A percentile compares a stretch with the other conserved stretches of the same genome.
These are phyloP conservation scores for Calypte anna DNA, from an alignment of 2,113 vertebrate genomes.

Conservation along the genomic window DNA sequence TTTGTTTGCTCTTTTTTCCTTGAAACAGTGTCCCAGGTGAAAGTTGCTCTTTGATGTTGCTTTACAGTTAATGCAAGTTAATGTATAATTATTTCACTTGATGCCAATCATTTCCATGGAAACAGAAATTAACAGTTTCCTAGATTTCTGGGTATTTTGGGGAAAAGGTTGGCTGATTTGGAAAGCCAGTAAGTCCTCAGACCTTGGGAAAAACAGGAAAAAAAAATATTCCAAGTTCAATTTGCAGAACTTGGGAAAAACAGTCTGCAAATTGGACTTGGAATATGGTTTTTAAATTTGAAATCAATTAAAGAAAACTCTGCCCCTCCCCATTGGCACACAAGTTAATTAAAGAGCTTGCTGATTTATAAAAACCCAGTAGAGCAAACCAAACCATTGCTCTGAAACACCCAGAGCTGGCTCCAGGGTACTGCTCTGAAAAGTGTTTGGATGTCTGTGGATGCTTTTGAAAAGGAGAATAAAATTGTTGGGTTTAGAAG, in stretches of 20 bases:
- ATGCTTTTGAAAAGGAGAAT: not conserved
- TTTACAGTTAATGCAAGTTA: not conserved
- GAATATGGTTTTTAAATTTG: not conserved
- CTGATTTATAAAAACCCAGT: not conserved
- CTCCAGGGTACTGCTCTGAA: not conserved
- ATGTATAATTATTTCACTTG: not conserved
- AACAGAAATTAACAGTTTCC: not conserved
- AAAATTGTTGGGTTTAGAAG: not conserved
- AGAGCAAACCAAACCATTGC: not conserved
- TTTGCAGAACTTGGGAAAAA: not conserved
- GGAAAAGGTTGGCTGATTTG: not conserved
- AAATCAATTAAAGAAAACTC: not conserved
- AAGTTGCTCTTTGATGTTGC: not conserved
- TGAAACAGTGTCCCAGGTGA: not conserved
- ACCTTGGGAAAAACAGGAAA: not conserved
- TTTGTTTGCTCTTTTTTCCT: not conserved
- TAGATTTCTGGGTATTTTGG: not conserved
- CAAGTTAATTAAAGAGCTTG: not conserved
- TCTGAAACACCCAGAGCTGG: not conserved
- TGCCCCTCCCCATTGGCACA: fast-evolving
- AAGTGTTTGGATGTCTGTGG: not conserved
- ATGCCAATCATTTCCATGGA: not conserved
- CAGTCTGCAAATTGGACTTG: not conserved
- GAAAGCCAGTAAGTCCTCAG: not conserved
- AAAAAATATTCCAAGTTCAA: not conserved